Conservation (phyloP, 2,113 vertebrate genomes). For the Proterorhinus semilunaris region DNA sequence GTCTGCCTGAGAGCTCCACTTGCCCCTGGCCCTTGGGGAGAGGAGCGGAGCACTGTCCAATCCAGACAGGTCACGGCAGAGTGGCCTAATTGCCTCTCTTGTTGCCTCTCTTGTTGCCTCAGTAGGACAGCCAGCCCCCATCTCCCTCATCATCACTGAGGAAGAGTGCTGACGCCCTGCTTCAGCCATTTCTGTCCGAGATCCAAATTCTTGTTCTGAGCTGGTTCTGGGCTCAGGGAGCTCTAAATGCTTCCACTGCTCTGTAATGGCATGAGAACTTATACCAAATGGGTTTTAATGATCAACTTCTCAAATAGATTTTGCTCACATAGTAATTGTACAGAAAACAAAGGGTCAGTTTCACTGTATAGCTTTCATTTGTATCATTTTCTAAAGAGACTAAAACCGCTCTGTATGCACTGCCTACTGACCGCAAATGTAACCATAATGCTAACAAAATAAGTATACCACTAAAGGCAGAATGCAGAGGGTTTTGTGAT, state of each 20-base stretch:
- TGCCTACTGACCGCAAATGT: no score
- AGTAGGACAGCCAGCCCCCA: conserved; percentile 50
- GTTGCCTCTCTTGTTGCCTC: conserved; percentile 62
- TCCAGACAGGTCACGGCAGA: conserved; percentile 63
- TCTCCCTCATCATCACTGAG: conserved; percentile 50
- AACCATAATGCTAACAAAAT: no score
- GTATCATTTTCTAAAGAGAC: no score
- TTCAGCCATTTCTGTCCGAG: conserved; percentile 36
- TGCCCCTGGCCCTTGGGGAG: conserved; percentile 43
- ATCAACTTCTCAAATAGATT: neutral
- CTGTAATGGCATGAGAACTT: conserved; percentile 9
- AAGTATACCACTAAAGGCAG: neutral
- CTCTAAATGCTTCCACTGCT: conserved; percentile 16
- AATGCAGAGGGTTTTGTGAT: neutral
- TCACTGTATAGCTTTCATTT: no score
- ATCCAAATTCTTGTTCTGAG: conserved; percentile 19
- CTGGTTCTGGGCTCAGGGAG: conserved; percentile 24
- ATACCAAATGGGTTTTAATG: neutral
- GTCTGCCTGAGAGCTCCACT: conserved; percentile 30
- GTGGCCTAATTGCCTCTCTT: conserved; percentile 71
- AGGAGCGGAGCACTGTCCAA: conserved; percentile 41
- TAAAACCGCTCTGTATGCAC: neutral
- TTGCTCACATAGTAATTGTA: neutral
- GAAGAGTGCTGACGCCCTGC: conserved; percentile 39
- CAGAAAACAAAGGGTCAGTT: neutral